Percentiles rank a stretch among this genome's conserved stretches.
phyloP scores from a whole-genome alignment of 2,888 invertebrate species.

The Acanthosepion esculentum region DNA sequence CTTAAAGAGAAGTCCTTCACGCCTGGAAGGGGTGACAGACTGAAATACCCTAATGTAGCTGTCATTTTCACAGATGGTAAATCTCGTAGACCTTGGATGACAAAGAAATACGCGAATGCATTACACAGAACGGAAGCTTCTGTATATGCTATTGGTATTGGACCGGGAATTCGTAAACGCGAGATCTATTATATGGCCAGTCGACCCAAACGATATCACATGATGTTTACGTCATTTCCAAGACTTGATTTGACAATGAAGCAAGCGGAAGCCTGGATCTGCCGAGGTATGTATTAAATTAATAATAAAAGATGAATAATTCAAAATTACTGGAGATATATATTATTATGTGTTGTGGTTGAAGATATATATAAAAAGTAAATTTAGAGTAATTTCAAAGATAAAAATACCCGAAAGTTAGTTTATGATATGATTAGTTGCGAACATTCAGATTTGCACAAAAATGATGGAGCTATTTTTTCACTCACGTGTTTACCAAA shows the following conservation, averaged over 20 bases:
- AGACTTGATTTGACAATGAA: background rate
- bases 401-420: no score
- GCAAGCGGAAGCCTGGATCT: no score
- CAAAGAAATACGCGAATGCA: accelerated
- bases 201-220: background rate
- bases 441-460: no score
- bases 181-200: background rate
- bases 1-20: background rate
- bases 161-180: background rate
- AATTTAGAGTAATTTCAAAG: no score
- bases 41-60: background rate
- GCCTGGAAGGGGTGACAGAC: background rate
- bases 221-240: background rate
- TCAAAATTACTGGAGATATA: no score
- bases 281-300: no score
- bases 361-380: no score
- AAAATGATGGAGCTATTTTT: no score
- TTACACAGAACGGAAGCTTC: background rate
- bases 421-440: no score
- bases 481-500: no score
- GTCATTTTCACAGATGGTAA: background rate
- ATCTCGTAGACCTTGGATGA: background rate
- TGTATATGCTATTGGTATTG: background rate
- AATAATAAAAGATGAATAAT: no score
- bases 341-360: no score